Conservation (phyloP, 2,888 invertebrate species). For the Sminthurides aquaticus region DNA sequence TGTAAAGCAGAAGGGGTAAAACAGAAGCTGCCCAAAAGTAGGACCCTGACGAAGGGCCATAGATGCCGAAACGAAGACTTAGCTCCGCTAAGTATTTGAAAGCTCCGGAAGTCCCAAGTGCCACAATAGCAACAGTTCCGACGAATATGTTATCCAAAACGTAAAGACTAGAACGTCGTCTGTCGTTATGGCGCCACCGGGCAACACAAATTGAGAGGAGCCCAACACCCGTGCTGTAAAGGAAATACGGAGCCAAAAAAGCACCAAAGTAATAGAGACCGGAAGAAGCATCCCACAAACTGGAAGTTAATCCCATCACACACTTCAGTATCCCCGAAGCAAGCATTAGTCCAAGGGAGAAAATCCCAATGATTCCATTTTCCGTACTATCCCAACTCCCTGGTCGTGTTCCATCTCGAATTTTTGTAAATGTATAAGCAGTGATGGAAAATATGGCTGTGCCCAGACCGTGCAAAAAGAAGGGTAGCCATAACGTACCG, state of each 20-base stretch:
- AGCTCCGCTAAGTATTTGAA: not conserved
- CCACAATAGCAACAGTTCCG: not conserved
- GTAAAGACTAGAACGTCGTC: not conserved
- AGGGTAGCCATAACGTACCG: no score
- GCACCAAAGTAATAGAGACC: constrained; percentile 8
- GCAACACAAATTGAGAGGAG: constrained; percentile 4
- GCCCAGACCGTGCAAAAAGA: no score
- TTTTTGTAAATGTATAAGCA: no score
- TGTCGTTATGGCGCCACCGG: no score
- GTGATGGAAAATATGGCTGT: no score
- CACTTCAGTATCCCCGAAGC: not conserved
- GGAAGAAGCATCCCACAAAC: not conserved
- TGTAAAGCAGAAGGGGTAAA: constrained; percentile 15
- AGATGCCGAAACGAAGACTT: no score
- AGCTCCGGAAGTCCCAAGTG: not conserved
- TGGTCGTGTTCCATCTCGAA: no score
- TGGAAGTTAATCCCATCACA: not conserved
- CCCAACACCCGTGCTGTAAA: constrained; percentile 13
- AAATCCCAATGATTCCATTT: not conserved
- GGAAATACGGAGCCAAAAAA: constrained; percentile 3
- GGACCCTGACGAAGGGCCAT: not conserved
- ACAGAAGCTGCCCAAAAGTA: not conserved
- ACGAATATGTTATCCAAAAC: no score
- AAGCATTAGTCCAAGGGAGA: not conserved
- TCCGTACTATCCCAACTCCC: no score